Conservation (phyloP, 2,797 vertebrate species). For the Valencia hispanica region DNA sequence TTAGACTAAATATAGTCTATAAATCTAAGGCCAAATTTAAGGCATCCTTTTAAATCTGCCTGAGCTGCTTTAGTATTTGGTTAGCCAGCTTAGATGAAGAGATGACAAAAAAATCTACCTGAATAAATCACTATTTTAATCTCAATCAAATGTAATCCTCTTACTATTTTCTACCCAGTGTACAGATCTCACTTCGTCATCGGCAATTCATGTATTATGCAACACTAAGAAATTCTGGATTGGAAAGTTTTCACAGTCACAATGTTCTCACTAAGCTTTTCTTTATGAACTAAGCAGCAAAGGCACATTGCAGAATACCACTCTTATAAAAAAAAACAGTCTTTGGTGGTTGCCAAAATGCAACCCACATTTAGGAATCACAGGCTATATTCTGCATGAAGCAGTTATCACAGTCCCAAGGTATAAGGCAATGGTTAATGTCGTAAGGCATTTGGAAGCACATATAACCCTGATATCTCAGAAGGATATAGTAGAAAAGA, state of each 20-base stretch:
- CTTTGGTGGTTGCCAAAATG: constrained; percentile 16
- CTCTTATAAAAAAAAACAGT: constrained; percentile 20
- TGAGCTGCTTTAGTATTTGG: neutral
- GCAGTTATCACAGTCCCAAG: constrained; percentile 21
- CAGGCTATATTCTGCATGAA: constrained; percentile 27
- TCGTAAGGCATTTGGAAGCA: constrained; percentile 21
- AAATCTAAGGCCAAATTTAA: neutral
- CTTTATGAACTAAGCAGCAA: constrained; percentile 37
- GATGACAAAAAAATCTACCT: constrained; percentile 12
- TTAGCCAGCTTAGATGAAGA: constrained; percentile 7
- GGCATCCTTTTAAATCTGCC: neutral
- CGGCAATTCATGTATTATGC: constrained; percentile 34
- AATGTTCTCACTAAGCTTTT: constrained; percentile 21
- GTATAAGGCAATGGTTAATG: constrained; percentile 18
- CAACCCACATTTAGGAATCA: constrained; percentile 24
- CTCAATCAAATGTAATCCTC: constrained; percentile 11
- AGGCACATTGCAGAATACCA: constrained; percentile 19
- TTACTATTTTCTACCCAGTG: constrained; percentile 21
- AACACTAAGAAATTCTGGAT: constrained; percentile 37
- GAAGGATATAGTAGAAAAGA: constrained; percentile 5
- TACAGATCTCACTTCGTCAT: constrained; percentile 30
- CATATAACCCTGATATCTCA: constrained; percentile 13
- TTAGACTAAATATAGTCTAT: neutral
- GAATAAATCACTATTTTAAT: constrained; percentile 28
- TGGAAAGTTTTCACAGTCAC: constrained; percentile 40